phyloP scores from a whole-genome alignment of 2,888 invertebrate genomes.

The Hirtodrosophila histrioides region DNA sequence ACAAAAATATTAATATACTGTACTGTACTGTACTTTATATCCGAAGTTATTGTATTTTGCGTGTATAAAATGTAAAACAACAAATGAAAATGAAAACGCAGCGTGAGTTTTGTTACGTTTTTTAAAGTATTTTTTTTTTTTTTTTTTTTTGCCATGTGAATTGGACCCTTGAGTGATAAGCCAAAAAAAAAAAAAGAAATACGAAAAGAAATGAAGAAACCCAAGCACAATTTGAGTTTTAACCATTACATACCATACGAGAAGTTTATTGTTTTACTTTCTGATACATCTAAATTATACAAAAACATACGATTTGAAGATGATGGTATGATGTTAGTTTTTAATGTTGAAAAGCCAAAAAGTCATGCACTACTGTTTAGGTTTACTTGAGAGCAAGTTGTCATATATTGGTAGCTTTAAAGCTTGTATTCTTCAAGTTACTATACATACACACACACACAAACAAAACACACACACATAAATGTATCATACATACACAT shows the following conservation, averaged over 20 bases:
- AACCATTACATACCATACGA: conserved; percentile 34
- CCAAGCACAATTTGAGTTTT: conserved; percentile 37
- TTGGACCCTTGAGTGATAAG: conserved; percentile 57
- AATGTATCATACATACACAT: conserved; percentile 36
- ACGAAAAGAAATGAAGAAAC: conserved; percentile 2
- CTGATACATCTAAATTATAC: conserved; percentile 56
- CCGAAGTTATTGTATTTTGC: conserved; percentile 76
- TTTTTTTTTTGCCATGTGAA: conserved; percentile 47
- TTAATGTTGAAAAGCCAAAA: conserved; percentile 76
- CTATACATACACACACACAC: conserved; percentile 39
- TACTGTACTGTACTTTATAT: no score
- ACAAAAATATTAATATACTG: not conserved
- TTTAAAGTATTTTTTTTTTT: conserved; percentile 5
- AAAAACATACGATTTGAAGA: conserved; percentile 30
- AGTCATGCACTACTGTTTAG: conserved; percentile 77
- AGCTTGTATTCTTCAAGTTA: conserved; percentile 77
- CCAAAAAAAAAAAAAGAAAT: conserved; percentile 37
- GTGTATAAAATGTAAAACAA: conserved; percentile 29
- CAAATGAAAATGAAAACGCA: conserved; percentile 31
- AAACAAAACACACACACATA: conserved; percentile 28
- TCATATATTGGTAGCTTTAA: conserved; percentile 78
- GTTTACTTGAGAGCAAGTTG: conserved; percentile 73
- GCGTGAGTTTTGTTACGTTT: conserved; percentile 72
- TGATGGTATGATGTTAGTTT: conserved; percentile 60
- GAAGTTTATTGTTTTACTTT: conserved; percentile 58